Evolutionary conservation across 1,140 invertebrate genomes (phyloP).

Genomic region (Heliothis virescens): DNA sequence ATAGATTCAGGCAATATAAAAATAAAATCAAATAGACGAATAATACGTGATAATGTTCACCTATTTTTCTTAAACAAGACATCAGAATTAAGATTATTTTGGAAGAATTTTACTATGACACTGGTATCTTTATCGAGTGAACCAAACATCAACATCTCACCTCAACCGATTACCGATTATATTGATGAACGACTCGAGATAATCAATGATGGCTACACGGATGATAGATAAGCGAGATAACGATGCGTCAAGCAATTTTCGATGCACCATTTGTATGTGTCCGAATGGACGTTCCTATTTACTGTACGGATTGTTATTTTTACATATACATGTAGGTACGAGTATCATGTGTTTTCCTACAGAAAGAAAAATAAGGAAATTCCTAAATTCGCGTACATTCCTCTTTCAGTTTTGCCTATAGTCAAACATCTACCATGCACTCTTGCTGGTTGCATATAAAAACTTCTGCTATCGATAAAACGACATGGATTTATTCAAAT

Average conservation of each 20-base stretch:
- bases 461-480: too few species aligned
- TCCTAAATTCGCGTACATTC: too few species aligned
- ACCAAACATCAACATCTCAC: conserved; percentile 3
- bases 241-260: conserved; percentile 67
- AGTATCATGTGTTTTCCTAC: background rate
- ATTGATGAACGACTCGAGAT: conserved; percentile 62
- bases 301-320: conserved; percentile 44
- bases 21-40: too few species aligned
- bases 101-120: background rate
- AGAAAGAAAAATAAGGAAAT: too few species aligned
- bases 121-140: background rate
- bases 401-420: too few species aligned
- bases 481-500: too few species aligned
- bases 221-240: conserved; percentile 56
- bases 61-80: too few species aligned
- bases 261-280: conserved; percentile 72
- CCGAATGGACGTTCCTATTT: conserved; percentile 59
- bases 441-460: too few species aligned
- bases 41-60: too few species aligned
- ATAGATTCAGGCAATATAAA: too few species aligned
- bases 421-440: too few species aligned
- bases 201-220: conserved; percentile 57
- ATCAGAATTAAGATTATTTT: background rate
- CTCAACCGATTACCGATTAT: background rate
- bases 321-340: background rate